phyloP scores from a whole-genome alignment of 2,113 vertebrate genomes.

The Callaeas wilsoni region DNA sequence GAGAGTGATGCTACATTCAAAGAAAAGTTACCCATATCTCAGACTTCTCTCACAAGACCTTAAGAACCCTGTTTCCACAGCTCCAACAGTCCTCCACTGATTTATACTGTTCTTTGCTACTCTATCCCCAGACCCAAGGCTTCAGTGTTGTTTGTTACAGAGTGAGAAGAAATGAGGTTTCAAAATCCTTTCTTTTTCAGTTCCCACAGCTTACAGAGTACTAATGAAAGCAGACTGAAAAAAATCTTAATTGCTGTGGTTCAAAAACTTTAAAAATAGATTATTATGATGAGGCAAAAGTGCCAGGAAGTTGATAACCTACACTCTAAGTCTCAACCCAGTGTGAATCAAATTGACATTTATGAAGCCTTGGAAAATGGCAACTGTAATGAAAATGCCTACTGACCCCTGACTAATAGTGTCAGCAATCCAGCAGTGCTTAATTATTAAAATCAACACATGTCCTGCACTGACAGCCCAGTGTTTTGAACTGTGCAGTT shows the following conservation, averaged over 20 bases:
- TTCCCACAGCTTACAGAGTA: neutral
- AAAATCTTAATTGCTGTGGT: neutral
- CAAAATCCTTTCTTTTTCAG: neutral
- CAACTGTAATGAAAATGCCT: slow-evolving; percentile 34
- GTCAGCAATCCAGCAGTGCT: slow-evolving; percentile 9
- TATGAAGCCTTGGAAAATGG: slow-evolving; percentile 22
- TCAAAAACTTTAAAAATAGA: neutral
- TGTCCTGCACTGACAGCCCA: neutral
- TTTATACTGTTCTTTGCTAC: neutral
- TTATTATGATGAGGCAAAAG: neutral
- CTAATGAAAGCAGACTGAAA: neutral
- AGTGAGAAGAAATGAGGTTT: neutral
- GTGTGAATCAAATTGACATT: slow-evolving; percentile 3
- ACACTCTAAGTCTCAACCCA: neutral
- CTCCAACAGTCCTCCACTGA: neutral
- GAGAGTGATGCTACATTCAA: neutral
- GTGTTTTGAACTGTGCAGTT: neutral
- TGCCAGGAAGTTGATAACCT: slow-evolving; percentile 1
- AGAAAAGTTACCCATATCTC: neutral
- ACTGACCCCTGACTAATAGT: slow-evolving; percentile 35
- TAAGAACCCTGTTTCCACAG: neutral
- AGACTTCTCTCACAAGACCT: neutral
- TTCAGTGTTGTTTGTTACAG: neutral
- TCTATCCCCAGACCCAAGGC: neutral
- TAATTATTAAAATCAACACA: slow-evolving; percentile 53